Evolutionary conservation across 64 coral and sea anemone species (phyloP), one percentile per base, ranked within the genome.

Genomic region (Pocillopora damicornis): DNA sequence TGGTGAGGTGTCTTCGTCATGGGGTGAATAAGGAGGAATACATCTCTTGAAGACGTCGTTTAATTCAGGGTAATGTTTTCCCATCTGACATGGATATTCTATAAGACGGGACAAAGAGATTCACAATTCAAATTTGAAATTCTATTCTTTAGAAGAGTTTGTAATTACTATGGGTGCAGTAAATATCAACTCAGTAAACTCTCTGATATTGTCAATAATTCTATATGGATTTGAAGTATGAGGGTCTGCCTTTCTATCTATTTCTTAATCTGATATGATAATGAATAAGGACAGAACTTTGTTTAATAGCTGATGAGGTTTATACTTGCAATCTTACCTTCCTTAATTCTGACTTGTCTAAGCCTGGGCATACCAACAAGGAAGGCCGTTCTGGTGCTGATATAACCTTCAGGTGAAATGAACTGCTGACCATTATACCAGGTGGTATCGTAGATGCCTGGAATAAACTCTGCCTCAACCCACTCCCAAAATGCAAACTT

Each of bases 351-450:
- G 37, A 93, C 57, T 87, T 97, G 94, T 74, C 88, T 97, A 1
- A 97, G 75, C 18, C 94, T 89, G 16, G 94, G 94, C 94, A 97
- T 97, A 73, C 94, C 94, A 60, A 97, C 91, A 22, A 97, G 88
- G 85, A 97, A 97, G 34, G 79, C 60, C 17, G 93, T 83, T 63
- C 65, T 90, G 65, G 66, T 93, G 60, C 80, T 75, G 15, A 97
- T 90, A 45, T 90, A 97, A 11, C 94, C 94, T 38, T 97, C 94
- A 2, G 90, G 88, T 18, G 89, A 59, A 15, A 61, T 75, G 23
- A 91, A 86, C 34, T 45, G 74, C 15, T 60, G 25, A 35, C 63
- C 71, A 56, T 81, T 90, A 36, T 97, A 97, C 94, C 94, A 97
- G 6, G 15, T 88, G 25, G 94, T 97, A 16, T 88, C 83, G 34